Percentiles rank a stretch among this genome's conserved stretches.
Evolutionary conservation across 2,797 vertebrate species (phyloP).

Genomic region (Nothura maculosa): DNA sequence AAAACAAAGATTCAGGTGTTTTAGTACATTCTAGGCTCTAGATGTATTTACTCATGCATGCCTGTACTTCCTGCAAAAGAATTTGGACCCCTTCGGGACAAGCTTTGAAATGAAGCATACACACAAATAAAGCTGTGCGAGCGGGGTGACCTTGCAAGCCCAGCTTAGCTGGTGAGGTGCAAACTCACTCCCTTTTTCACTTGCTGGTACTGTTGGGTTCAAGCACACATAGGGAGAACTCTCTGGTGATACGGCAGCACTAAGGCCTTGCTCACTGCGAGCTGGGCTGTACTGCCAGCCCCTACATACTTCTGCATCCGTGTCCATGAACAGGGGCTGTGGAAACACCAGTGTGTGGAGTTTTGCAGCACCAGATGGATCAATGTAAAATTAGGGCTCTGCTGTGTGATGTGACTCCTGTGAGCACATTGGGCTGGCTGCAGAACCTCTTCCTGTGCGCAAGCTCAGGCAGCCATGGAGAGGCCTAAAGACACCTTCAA

Average conservation of each 20-base stretch:
- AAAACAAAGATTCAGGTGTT: not conserved
- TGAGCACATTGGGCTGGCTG: fast-evolving
- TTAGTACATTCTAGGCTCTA: not conserved
- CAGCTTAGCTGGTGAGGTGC: not conserved
- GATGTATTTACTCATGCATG: not conserved
- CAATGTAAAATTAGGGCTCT: not conserved
- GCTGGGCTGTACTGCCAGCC: not conserved
- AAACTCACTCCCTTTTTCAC: not conserved
- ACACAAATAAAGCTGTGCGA: not conserved
- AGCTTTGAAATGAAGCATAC: not conserved
- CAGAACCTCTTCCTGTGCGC: not conserved
- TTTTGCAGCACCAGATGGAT: not conserved
- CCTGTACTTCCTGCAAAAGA: not conserved
- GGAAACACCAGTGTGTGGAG: not conserved
- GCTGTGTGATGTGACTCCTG: not conserved
- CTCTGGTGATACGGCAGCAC: too few species aligned
- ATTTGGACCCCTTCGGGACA: not conserved
- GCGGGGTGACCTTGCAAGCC: not conserved
- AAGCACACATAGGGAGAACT: not conserved
- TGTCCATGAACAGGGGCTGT: not conserved
- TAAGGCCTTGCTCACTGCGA: not conserved
- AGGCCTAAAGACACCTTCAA: not conserved
- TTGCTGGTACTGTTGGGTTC: not conserved
- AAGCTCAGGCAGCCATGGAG: not conserved
- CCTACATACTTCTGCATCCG: not conserved